Conservation (phyloP, 1,140 invertebrate genomes). For the Bombus superbus region DNA sequence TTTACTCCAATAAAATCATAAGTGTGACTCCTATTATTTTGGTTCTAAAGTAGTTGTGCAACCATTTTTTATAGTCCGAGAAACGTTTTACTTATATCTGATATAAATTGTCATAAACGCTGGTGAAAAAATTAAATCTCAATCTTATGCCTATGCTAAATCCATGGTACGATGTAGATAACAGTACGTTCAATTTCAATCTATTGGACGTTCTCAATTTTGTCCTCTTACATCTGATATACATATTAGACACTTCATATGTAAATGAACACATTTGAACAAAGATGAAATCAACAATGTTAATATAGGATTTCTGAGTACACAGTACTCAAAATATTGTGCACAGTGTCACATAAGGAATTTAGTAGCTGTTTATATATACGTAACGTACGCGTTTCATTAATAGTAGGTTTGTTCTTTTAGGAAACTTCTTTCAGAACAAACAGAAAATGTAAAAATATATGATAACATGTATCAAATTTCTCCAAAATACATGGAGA, state of each 20-base stretch:
- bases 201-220: constrained; percentile 7
- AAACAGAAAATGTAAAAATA: constrained; percentile 62
- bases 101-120: neutral
- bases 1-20: neutral
- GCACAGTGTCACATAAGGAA: constrained; percentile 61
- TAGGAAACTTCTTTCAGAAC: neutral
- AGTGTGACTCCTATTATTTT: neutral
- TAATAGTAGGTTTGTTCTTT: constrained; percentile 39
- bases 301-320: constrained; percentile 65
- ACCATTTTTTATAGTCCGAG: neutral
- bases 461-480: constrained; percentile 21
- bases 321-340: constrained; percentile 72
- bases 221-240: neutral
- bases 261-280: constrained; percentile 40
- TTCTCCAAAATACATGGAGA: neutral
- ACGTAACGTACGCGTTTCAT: constrained; percentile 48
- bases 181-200: neutral
- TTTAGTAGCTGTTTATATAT: constrained; percentile 42
- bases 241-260: neutral
- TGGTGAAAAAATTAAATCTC: constrained; percentile 25
- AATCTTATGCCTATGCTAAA: neutral
- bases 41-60: neutral
- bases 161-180: neutral
- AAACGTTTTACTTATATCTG: neutral
- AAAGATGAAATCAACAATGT: constrained; percentile 41